Base-by-base conservation (phyloP, 2,888 invertebrate genomes). In the Diogma glabrata region DNA sequence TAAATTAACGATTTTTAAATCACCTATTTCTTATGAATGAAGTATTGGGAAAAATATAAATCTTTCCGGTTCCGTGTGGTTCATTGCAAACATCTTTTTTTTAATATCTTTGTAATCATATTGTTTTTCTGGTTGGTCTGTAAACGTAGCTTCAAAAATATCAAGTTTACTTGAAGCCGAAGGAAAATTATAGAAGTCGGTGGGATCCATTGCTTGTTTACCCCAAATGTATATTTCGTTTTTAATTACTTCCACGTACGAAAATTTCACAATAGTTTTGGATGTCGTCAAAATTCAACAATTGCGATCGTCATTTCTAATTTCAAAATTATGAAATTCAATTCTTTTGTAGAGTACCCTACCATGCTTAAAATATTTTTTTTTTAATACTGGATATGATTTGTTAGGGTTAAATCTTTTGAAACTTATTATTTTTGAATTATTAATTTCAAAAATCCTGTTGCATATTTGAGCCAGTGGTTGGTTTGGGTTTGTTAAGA, bases 401-500 rank as follows among this genome's bases (percentile, higher is more conserved):
- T 38, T n/a, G 5, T 38, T 14, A 9, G 33, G 14, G 4, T 33
- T 33, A 7, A 4, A 4, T 38, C n/a, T 38, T 16, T 38, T 33
- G 16, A 10, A 33, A 33, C 12, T 33, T 6, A 14, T 19, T 19
- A 26, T 8, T 43, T 43, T 20, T 30, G 26, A 19, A 14, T 9
- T 14, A 51, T 49, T 50, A 47, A 52, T 40, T 24, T 47, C 24
- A 30, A 52, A 12, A 9, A 51, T 40, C 49, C 58, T 48, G 51
- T 57, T 58, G 23, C 52, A 43, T 17, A 57, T 49, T 54, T 57
- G 57, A 46, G 57, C 52, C 8, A 59, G 28, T 38, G 57, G 57
- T 40, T 54, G 57, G 9, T 54, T 52, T 20, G 54, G 22, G 26
- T 51, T 46, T 30, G 54, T 57, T 8, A 51, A 17, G 47, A 54